phyloP scores from a whole-genome alignment of 2,797 vertebrate genomes.

The Falco rusticolus region DNA sequence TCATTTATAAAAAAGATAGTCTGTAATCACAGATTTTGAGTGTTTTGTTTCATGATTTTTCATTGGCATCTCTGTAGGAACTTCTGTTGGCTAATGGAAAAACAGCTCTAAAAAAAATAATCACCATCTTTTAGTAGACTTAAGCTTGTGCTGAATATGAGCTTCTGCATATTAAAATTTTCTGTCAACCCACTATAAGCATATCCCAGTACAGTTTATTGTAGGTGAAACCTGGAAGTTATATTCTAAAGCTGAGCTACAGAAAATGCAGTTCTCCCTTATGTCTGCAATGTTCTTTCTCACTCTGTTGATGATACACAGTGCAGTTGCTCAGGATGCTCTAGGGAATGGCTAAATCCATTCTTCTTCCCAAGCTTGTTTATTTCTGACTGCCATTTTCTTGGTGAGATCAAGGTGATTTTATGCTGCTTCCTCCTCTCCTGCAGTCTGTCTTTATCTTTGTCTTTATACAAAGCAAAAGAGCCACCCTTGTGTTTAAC shows the following conservation, averaged over 20 bases:
- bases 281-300: not conserved
- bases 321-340: not conserved
- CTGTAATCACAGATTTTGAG: not conserved
- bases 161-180: conserved; percentile 27
- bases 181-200: conserved; percentile 9
- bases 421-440: not conserved
- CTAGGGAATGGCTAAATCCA: not conserved
- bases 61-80: not conserved
- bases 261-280: not conserved
- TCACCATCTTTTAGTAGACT: not conserved
- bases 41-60: not conserved
- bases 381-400: not conserved
- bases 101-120: not conserved
- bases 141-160: conserved; percentile 32
- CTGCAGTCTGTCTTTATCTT: not conserved
- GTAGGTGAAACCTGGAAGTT: not conserved
- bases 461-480: not conserved
- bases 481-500: not conserved
- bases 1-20: not conserved
- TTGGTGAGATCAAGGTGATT: not conserved
- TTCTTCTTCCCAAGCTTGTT: not conserved
- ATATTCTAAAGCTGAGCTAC: not conserved
- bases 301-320: not conserved
- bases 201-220: not conserved
- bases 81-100: not conserved